Percentiles rank a stretch among this genome's conserved stretches.
These are phyloP conservation scores for Spongia lamella DNA, from an alignment of 37 sponge, comb jelly and placozoan genomes.

Conservation along the genomic window DNA sequence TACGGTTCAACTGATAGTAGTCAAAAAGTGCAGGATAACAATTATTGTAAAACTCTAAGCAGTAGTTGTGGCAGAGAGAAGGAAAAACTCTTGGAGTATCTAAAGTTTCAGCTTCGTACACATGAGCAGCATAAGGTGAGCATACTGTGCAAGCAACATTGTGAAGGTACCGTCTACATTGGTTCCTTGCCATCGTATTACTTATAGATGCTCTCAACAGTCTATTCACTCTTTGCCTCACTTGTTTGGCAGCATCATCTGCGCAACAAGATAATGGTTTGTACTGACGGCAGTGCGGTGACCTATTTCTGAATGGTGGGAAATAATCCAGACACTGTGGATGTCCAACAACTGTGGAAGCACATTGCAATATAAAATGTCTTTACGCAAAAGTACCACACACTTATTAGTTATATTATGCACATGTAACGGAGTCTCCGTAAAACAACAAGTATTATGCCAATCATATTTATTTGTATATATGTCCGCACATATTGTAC, in stretches of 20 bases:
- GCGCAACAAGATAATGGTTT: constrained; percentile 52
- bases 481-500: too few species aligned
- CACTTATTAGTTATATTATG: too few species aligned
- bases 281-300: constrained; percentile 48
- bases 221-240: constrained; percentile 5
- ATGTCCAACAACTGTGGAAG: constrained; percentile 15
- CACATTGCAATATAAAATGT: too few species aligned
- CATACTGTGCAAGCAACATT: constrained; percentile 58
- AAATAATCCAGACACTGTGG: constrained; percentile 75
- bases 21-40: constrained; percentile 36
- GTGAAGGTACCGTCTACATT: constrained; percentile 36
- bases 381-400: too few species aligned
- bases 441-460: too few species aligned
- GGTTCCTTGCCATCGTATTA: neutral
- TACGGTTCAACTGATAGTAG: constrained; percentile 18
- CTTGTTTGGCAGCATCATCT: constrained; percentile 4
- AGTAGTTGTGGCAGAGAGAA: constrained; percentile 53
- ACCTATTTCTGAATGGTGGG: constrained; percentile 47
- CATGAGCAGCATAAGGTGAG: constrained; percentile 72
- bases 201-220: neutral
- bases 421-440: too few species aligned
- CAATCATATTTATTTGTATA: too few species aligned
- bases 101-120: constrained; percentile 50
- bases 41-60: constrained; percentile 33
- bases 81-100: constrained; percentile 25